phyloP scores from a whole-genome alignment of 2,888 invertebrate species.

The Acanthopleura granulata region DNA sequence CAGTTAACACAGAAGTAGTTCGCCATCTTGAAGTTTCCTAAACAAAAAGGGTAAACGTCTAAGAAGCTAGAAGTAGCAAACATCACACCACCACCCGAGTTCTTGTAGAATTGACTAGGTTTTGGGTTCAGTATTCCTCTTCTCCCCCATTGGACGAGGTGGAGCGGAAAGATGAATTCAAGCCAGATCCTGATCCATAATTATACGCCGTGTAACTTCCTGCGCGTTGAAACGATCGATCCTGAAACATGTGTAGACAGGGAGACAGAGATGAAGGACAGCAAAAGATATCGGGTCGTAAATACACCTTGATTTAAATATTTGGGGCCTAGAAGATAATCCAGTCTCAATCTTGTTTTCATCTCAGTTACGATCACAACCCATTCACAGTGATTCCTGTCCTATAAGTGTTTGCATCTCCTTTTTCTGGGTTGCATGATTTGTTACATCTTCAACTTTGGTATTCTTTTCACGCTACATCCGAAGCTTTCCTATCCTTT shows the following conservation, averaged over 20 bases:
- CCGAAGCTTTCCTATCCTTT: too few species aligned
- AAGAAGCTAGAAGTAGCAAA: conserved; percentile 19
- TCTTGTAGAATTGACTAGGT: conserved; percentile 9
- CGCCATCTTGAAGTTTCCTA: conserved; percentile 12
- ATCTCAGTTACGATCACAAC: too few species aligned
- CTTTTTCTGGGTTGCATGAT: too few species aligned
- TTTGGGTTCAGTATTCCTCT: conserved; percentile 24
- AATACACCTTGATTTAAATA: too few species aligned
- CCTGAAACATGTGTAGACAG: neutral
- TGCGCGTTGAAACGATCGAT: conserved; percentile 4
- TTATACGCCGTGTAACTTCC: neutral
- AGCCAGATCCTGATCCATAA: conserved; percentile 19
- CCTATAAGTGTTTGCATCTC: too few species aligned
- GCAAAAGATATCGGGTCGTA: too few species aligned
- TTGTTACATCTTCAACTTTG: too few species aligned
- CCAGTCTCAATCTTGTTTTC: too few species aligned
- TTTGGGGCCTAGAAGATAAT: too few species aligned
- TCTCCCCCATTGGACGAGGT: conserved; percentile 60
- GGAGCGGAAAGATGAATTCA: conserved; percentile 45
- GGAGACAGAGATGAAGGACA: too few species aligned
- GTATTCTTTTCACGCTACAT: too few species aligned
- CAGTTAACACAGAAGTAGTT: neutral
- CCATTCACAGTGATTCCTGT: too few species aligned
- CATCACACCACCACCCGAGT: conserved; percentile 14
- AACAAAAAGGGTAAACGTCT: conserved; percentile 10